Evolutionary conservation across 2,797 vertebrate species (phyloP).

Genomic region (Micropoecilia bifurca): DNA sequence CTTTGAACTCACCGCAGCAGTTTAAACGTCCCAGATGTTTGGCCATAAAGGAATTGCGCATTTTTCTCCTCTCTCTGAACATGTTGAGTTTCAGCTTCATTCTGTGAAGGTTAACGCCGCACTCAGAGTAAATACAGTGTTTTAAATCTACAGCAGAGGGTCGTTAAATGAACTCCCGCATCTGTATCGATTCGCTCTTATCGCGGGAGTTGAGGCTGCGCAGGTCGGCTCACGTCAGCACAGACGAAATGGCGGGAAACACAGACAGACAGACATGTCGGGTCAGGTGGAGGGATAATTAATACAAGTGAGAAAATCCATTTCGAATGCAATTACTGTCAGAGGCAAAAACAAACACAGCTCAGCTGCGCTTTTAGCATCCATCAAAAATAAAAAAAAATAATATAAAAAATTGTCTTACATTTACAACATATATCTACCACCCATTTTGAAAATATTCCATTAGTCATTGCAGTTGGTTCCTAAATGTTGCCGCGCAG

Average conservation of each 20-base stretch:
- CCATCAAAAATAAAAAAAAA: background rate
- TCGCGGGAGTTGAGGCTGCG: background rate
- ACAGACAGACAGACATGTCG: background rate
- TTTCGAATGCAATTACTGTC: conserved; percentile 14
- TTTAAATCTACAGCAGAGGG: conserved; percentile 23
- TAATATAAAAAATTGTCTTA: background rate
- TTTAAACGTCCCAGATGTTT: conserved; percentile 79
- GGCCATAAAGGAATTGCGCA: conserved; percentile 75
- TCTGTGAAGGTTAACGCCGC: conserved; percentile 45
- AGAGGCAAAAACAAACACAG: background rate
- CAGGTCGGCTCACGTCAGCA: conserved; percentile 7
- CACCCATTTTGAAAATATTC: background rate
- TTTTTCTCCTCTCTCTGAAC: conserved; percentile 57
- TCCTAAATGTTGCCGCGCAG: background rate
- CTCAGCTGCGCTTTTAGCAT: background rate
- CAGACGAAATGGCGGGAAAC: conserved; percentile 1
- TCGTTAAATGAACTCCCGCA: conserved; percentile 20
- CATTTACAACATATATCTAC: background rate
- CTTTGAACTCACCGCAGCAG: conserved; percentile 84
- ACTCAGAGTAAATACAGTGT: conserved; percentile 45
- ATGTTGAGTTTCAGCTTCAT: conserved; percentile 57
- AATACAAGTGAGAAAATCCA: conserved; percentile 17
- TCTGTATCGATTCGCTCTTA: conserved; percentile 2
- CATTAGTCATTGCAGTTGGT: background rate
- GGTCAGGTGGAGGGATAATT: conserved; percentile 1